phyloP scores from a whole-genome alignment of 1,140 invertebrate genomes.

The Cydia pomonella region DNA sequence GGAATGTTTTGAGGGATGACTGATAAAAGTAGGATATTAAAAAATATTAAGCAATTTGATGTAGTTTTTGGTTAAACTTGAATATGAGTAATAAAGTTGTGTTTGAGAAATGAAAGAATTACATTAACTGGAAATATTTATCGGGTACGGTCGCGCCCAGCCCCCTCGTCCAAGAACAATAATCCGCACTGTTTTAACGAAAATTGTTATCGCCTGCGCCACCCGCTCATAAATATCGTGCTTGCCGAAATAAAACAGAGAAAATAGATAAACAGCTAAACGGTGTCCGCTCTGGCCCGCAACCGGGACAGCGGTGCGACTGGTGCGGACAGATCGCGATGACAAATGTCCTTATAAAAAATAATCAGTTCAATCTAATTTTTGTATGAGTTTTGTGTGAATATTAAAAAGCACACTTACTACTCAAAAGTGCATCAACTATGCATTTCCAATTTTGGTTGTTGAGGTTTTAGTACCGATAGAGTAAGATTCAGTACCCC shows the following conservation, averaged over 20 bases:
- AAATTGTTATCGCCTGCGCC: conserved; percentile 71
- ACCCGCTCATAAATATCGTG: conserved; percentile 71
- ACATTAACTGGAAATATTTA: conserved; percentile 47
- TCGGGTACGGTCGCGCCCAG: conserved; percentile 63
- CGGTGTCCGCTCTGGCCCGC: conserved; percentile 49
- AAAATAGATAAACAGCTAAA: conserved; percentile 74
- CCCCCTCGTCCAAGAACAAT: conserved; percentile 71
- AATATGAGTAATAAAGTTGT: no score
- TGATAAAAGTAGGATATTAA: not conserved
- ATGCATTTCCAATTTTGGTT: no score
- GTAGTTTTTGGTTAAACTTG: not conserved
- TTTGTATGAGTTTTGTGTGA: not conserved
- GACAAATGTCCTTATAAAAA: conserved; percentile 47
- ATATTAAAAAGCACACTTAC: no score
- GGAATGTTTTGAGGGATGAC: conserved; percentile 51
- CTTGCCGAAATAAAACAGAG: conserved; percentile 67
- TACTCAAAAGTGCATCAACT: no score
- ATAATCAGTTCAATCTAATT: not conserved
- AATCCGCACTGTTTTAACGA: conserved; percentile 72
- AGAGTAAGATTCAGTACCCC: no score
- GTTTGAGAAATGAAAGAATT: not conserved
- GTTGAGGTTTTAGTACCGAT: no score
- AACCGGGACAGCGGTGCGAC: conserved; percentile 45
- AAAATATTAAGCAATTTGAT: not conserved
- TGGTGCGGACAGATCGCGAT: conserved; percentile 52